phyloP scores from a whole-genome alignment of 23 tunicate species.

The Clavelina lepadiformis region DNA sequence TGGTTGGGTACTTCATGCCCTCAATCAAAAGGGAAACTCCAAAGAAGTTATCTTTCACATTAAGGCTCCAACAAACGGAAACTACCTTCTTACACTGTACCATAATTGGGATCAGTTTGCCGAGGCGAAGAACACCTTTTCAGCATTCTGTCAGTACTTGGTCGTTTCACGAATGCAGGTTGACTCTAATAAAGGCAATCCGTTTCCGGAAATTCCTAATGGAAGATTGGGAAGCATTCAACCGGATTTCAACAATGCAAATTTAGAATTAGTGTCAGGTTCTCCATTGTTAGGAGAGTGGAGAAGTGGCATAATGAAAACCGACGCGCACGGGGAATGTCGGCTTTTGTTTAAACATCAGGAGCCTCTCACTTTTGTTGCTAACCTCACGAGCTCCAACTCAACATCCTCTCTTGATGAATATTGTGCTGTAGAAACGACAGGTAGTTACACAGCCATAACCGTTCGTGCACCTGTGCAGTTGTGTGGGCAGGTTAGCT shows the following conservation, averaged over 20 bases:
- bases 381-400: conserved; percentile 5
- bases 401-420: background rate
- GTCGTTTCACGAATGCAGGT: conserved; percentile 23
- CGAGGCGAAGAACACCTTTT: background rate
- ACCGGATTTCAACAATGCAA: conserved; percentile 13
- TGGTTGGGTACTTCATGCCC: conserved; percentile 2
- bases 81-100: conserved; percentile 48
- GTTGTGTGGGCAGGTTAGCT: background rate
- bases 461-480: conserved; percentile 32
- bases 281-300: conserved; percentile 9
- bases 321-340: conserved; percentile 24
- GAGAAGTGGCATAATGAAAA: conserved; percentile 9
- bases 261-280: background rate
- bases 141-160: conserved; percentile 55
- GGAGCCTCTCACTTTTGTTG: conserved; percentile 22
- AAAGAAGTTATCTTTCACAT: conserved; percentile 20
- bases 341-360: conserved; percentile 17
- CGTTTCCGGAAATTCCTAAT: conserved; percentile 43
- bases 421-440: conserved; percentile 14
- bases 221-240: conserved; percentile 25
- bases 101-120: conserved; percentile 7
- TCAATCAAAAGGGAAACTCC: background rate
- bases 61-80: conserved; percentile 38
- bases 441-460: conserved; percentile 12
- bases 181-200: background rate